These are phyloP conservation scores for Gari tellinella DNA, from an alignment of 2,888 invertebrate species.

Conservation along the genomic window DNA sequence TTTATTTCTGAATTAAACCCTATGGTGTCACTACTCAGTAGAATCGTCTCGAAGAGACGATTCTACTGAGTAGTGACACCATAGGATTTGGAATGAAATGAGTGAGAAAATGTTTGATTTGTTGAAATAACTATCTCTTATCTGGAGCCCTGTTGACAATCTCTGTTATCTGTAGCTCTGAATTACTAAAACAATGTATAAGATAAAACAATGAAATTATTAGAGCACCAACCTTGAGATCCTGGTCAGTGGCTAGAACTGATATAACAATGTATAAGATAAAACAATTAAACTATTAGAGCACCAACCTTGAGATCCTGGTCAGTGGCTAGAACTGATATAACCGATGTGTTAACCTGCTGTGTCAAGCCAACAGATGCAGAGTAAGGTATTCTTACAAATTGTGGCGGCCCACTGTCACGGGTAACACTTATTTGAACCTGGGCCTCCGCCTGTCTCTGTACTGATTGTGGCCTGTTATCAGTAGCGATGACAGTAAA, in stretches of 20 bases:
- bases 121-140: no score
- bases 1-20: no score
- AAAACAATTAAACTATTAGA: not conserved
- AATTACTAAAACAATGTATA: not conserved
- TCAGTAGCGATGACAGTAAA: conserved; percentile 71
- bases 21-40: no score
- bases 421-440: conserved; percentile 71
- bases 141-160: no score
- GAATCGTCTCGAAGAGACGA: no score
- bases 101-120: no score
- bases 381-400: conserved; percentile 68
- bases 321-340: conserved; percentile 62
- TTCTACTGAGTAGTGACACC: no score
- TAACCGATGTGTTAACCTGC: conserved; percentile 63
- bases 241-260: conserved; percentile 65
- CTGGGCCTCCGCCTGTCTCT: conserved; percentile 54
- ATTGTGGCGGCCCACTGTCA: conserved; percentile 72
- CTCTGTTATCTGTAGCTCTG: no score
- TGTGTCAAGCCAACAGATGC: conserved; percentile 71
- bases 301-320: conserved; percentile 51
- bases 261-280: not conserved
- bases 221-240: conserved; percentile 34
- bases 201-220: not conserved
- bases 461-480: conserved; percentile 65
- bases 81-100: no score